Percentiles rank a stretch among this genome's conserved stretches.
Conservation (phyloP, 2,113 vertebrate species). For the Arenaria interpres region DNA sequence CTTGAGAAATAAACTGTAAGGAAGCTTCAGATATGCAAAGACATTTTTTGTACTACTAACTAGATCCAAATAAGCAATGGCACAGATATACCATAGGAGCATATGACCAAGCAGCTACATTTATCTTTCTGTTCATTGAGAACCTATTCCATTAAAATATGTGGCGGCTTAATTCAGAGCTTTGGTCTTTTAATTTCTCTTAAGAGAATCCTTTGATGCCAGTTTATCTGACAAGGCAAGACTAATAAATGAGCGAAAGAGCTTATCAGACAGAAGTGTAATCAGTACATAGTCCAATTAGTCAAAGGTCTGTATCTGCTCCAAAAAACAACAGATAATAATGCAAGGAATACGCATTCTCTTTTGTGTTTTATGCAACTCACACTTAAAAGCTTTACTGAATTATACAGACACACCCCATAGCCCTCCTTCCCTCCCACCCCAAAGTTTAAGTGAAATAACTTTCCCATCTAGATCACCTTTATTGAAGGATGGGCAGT, state of each 20-base stretch:
- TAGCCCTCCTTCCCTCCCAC: neutral
- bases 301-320: neutral
- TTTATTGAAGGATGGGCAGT: neutral
- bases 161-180: neutral
- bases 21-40: neutral
- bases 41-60: neutral
- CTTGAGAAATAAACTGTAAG: neutral
- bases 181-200: constrained; percentile 17
- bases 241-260: neutral
- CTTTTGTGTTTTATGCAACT: neutral
- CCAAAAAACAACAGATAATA: neutral
- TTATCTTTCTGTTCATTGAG: neutral
- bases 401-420: neutral
- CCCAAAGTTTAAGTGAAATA: neutral
- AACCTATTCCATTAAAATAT: neutral
- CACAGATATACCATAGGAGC: neutral
- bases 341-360: neutral
- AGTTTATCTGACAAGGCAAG: constrained; percentile 26
- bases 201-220: constrained; percentile 20
- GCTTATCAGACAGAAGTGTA: neutral
- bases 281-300: neutral
- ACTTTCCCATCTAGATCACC: neutral
- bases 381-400: neutral
- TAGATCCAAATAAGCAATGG: neutral
- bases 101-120: neutral